Evolutionary conservation across 2,113 vertebrate species (phyloP).

Genomic region (Neogale vison): DNA sequence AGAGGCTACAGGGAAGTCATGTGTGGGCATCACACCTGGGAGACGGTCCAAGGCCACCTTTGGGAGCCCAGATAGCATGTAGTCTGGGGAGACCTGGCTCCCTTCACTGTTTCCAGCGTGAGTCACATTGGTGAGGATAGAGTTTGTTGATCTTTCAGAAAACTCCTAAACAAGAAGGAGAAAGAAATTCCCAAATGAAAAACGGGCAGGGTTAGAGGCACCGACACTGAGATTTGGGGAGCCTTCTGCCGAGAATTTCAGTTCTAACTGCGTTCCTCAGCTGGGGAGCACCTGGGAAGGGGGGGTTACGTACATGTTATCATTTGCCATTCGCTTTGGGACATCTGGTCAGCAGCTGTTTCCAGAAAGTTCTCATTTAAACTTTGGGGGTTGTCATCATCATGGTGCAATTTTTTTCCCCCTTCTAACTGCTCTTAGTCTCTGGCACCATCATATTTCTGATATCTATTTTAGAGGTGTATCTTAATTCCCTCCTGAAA

Average conservation of each 20-base stretch:
- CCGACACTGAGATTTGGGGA: constrained; percentile 17
- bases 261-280: neutral
- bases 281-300: neutral
- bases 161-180: constrained; percentile 42
- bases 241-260: neutral
- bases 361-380: neutral
- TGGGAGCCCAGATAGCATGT: constrained; percentile 38
- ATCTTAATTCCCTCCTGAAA: constrained; percentile 42
- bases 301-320: neutral
- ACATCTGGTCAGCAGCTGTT: neutral
- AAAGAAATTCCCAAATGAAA: constrained; percentile 50
- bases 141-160: constrained; percentile 62
- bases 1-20: neutral
- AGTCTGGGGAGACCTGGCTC: constrained; percentile 29
- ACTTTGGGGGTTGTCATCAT: neutral
- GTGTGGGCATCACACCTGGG: neutral
- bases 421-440: neutral
- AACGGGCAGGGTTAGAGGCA: neutral
- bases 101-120: constrained; percentile 5
- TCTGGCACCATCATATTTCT: neutral
- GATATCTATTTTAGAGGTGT: constrained; percentile 47
- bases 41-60: constrained; percentile 50
- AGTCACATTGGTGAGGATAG: constrained; percentile 50
- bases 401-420: neutral
- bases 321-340: neutral